These are phyloP conservation scores for Alsophila aescularia DNA, from an alignment of 2,888 invertebrate genomes.

Conservation along the genomic window DNA sequence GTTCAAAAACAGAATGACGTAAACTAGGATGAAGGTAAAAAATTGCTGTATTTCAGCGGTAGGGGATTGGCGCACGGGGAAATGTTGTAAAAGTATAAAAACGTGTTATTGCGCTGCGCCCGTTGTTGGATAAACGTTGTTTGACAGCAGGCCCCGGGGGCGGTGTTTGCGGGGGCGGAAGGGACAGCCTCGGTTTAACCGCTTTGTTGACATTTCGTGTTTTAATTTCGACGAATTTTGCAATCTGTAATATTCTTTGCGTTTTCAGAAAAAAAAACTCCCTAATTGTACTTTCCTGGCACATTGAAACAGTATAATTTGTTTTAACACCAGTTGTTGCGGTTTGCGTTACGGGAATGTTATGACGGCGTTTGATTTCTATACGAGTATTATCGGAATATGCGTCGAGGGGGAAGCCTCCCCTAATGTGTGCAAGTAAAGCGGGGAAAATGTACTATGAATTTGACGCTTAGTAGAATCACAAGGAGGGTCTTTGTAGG, in stretches of 20 bases:
- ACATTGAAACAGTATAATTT: constrained; percentile 19
- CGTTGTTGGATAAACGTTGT: constrained; percentile 75
- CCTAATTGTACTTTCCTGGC: constrained; percentile 29
- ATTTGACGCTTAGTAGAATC: constrained; percentile 71
- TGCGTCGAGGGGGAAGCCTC: constrained; percentile 56
- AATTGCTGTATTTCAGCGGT: constrained; percentile 56
- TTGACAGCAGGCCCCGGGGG: constrained; percentile 58
- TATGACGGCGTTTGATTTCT: constrained; percentile 69
- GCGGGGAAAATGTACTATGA: constrained; percentile 68
- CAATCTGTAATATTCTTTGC: constrained; percentile 45
- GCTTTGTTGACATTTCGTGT: constrained; percentile 66
- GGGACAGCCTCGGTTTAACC: constrained; percentile 53
- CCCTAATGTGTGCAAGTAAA: constrained; percentile 69
- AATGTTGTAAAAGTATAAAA: constrained; percentile 70
- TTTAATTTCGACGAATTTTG: constrained; percentile 60
- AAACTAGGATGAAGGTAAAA: constrained; percentile 50
- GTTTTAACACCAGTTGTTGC: constrained; percentile 28
- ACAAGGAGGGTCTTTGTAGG: constrained; percentile 60
- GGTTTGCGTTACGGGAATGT: constrained; percentile 50
- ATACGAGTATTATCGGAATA: constrained; percentile 66
- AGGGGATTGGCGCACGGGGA: constrained; percentile 58
- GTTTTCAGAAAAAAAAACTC: constrained; percentile 44
- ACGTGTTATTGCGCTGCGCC: constrained; percentile 71
- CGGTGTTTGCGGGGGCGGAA: constrained; percentile 35
- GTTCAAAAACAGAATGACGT: constrained; percentile 41